Conservation (phyloP, 1,140 invertebrate species). For the Bombus terrestris region DNA sequence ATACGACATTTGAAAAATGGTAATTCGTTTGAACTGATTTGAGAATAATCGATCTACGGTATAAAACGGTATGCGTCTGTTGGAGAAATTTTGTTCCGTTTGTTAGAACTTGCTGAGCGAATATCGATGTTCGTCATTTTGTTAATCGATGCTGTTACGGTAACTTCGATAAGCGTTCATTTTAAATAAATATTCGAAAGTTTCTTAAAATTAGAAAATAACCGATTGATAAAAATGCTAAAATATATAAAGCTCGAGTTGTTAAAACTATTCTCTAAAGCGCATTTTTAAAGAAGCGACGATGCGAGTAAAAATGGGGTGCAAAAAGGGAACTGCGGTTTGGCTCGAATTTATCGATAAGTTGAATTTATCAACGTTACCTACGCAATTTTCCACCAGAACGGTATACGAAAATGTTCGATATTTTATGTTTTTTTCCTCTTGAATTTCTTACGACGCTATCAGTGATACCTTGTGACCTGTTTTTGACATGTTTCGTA, state of each 20-base stretch:
- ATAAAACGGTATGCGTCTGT: too few species aligned
- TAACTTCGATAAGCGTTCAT: not conserved
- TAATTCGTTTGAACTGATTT: too few species aligned
- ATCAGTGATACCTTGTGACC: not conserved
- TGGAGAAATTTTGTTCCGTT: too few species aligned
- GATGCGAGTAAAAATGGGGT: not conserved
- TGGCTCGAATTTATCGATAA: not conserved
- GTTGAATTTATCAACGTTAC: not conserved
- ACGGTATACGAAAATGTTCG: not conserved
- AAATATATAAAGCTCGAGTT: not conserved
- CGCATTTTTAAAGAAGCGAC: too few species aligned
- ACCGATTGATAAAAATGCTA: not conserved
- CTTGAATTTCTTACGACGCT: not conserved
- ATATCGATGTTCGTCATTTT: not conserved
- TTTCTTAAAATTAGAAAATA: not conserved
- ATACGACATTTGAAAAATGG: too few species aligned
- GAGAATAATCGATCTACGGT: too few species aligned
- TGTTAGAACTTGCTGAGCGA: accelerated
- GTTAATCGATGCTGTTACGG: too few species aligned
- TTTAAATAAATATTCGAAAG: not conserved
- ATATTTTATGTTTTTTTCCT: not conserved
- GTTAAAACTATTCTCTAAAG: not conserved
- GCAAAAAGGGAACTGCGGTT: not conserved
- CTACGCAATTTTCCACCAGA: not conserved
- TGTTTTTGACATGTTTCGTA: not conserved